Evolutionary conservation across 2,888 invertebrate genomes (phyloP).

Genomic region (Scaptomyza polygonia): DNA sequence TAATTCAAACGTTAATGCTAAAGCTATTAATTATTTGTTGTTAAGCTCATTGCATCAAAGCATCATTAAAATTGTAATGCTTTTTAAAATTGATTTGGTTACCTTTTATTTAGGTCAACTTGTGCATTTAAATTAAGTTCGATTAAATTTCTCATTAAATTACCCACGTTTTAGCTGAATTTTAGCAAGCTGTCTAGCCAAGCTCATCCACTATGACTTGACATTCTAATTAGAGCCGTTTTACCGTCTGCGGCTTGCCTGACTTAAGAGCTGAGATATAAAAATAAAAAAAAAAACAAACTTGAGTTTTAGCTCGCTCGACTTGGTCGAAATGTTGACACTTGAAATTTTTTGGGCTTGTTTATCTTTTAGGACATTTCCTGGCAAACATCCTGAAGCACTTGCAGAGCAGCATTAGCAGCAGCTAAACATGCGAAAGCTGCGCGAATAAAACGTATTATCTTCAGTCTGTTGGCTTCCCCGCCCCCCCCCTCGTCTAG

Average conservation of each 20-base stretch:
- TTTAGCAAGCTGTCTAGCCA: slow-evolving; percentile 32
- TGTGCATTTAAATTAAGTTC: neutral
- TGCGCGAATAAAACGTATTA: slow-evolving; percentile 21
- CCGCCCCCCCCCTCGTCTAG: neutral
- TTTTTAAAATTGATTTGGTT: too few relatives aligned
- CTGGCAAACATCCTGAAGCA: slow-evolving; percentile 57
- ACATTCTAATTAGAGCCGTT: slow-evolving; percentile 53
- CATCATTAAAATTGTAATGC: neutral
- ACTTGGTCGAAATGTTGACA: slow-evolving; percentile 57
- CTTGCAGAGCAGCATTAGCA: slow-evolving; percentile 20
- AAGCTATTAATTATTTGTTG: neutral
- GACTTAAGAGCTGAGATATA: slow-evolving; percentile 42
- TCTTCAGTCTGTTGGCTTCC: neutral
- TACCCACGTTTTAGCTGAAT: slow-evolving; percentile 39
- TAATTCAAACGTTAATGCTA: neutral
- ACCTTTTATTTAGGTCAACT: neutral
- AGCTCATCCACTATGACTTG: slow-evolving; percentile 43
- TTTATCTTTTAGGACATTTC: slow-evolving; percentile 58
- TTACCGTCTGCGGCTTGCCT: slow-evolving; percentile 15
- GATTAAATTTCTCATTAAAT: slow-evolving; percentile 2
- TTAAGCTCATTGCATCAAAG: neutral
- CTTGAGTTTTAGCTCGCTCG: slow-evolving; percentile 35
- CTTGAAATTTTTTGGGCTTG: slow-evolving; percentile 46
- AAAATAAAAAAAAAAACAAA: too few relatives aligned
- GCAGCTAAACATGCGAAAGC: slow-evolving; percentile 17